Evolutionary conservation across 2,113 vertebrate species (phyloP).

Genomic region (Alouatta palliata): DNA sequence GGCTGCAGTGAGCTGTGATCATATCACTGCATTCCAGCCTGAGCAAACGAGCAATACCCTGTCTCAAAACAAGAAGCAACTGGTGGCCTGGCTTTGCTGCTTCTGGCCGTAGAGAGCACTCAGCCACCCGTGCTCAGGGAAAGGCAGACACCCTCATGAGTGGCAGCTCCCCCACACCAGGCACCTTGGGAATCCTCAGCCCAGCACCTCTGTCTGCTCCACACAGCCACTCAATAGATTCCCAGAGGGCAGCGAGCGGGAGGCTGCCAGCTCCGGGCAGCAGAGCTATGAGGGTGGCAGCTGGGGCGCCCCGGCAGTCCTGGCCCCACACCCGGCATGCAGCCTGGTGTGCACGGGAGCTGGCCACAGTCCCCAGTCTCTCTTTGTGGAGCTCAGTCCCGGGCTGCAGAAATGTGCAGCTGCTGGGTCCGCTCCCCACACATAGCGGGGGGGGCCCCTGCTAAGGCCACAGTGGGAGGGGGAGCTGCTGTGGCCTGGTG

Average conservation of each 20-base stretch:
- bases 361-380: neutral
- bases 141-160: rapidly evolving
- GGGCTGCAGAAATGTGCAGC: neutral
- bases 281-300: slow-evolving; percentile 53
- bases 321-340: no score
- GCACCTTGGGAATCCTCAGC: neutral
- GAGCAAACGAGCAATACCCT: no score
- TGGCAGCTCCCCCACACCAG: neutral
- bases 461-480: neutral
- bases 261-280: slow-evolving; percentile 21
- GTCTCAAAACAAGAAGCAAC: no score
- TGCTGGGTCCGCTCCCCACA: neutral
- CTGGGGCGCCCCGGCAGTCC: neutral
- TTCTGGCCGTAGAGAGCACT: neutral
- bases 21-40: no score
- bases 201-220: rapidly evolving
- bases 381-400: slow-evolving; percentile 34
- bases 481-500: neutral
- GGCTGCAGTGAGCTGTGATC: no score
- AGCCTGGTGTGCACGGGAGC: no score
- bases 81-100: neutral
- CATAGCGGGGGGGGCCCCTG: neutral
- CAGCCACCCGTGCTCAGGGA: neutral
- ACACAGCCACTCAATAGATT: neutral
- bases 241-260: neutral